A percentile compares a stretch with the other conserved stretches of the same genome.
Conservation (phyloP, 1,140 invertebrate species). For the Cheumatopsyche charites region DNA sequence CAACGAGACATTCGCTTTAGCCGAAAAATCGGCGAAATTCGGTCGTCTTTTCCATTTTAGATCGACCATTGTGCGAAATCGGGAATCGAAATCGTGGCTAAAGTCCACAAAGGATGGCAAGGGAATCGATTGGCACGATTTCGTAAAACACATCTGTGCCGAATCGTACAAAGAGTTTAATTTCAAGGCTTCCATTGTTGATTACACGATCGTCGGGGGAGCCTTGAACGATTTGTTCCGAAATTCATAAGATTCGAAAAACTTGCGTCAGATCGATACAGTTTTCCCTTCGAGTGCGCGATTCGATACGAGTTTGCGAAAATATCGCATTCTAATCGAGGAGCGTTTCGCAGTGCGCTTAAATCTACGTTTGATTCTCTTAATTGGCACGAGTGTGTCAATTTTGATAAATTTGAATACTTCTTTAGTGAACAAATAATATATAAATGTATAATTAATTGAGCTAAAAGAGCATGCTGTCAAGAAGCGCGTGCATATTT, state of each 20-base stretch:
- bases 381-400: slow-evolving; percentile 15
- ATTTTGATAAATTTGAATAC: neutral
- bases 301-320: too few relatives aligned
- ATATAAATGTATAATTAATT: too few relatives aligned
- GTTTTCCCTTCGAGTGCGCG: neutral
- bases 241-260: neutral
- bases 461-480: slow-evolving; percentile 19
- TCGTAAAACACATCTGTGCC: too few relatives aligned
- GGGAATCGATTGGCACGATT: too few relatives aligned
- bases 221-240: slow-evolving; percentile 16
- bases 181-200: slow-evolving; percentile 7
- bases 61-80: too few relatives aligned
- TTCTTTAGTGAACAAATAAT: too few relatives aligned
- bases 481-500: slow-evolving; percentile 13
- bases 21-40: neutral
- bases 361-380: neutral
- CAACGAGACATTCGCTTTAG: neutral
- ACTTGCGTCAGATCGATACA: neutral
- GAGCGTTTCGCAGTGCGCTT: slow-evolving; percentile 14
- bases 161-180: neutral
- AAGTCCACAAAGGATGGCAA: too few relatives aligned
- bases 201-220: neutral
- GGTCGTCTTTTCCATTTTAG: too few relatives aligned
- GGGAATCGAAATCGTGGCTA: too few relatives aligned
- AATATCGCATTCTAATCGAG: neutral